Evolutionary conservation across 2,113 vertebrate species (phyloP), one percentile per base, ranked within the genome.

Genomic region (Myotis brandtii): DNA sequence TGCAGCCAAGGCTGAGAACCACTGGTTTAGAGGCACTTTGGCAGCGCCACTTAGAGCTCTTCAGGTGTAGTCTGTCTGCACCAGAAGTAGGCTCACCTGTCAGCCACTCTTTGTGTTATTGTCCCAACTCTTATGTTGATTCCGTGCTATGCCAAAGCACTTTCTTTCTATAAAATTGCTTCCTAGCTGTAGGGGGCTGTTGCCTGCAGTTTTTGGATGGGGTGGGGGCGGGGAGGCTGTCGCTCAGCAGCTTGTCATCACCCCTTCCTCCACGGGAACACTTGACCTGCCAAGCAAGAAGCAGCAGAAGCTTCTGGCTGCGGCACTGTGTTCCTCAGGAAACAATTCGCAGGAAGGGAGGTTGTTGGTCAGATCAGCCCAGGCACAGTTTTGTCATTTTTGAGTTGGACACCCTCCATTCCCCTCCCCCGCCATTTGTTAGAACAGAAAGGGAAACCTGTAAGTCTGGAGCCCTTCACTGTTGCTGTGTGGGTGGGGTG

Each of bases 261-360:
- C 48, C 9, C 34, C 14, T n/a, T 79, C n/a, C 52, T 73, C 50
- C 3, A 8, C 23, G 46, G 25, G 62, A 88, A 81, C 23, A 84
- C 81, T 69, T 43, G 72, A 91, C 96, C 95, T 94, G 97, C 88
- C 82, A 64, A 37, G 82, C 84, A n/a, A 66, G 95, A 95, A 72
- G 76, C n/a, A 32, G 70, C 67, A 79, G 92, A 77, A 79, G 73
- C 86, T 75, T 59, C 59, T 52, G 77, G 79, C 92, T 66, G 87
- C 17, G 59, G 90, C 80, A 66, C 48, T 91, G 89, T 93, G 11
- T 87, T 93, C 75, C 20, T 52, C 75, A 20, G 79, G 81, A 80
- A 93, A 84, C 69, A 85, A 0, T 85, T 91, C 62, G 27, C 48
- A 27, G n/a, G 0, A 52, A 91, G 75, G 73, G 40, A 54, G 72